phyloP scores from a whole-genome alignment of 2,113 vertebrate genomes.

The Micromys minutus region DNA sequence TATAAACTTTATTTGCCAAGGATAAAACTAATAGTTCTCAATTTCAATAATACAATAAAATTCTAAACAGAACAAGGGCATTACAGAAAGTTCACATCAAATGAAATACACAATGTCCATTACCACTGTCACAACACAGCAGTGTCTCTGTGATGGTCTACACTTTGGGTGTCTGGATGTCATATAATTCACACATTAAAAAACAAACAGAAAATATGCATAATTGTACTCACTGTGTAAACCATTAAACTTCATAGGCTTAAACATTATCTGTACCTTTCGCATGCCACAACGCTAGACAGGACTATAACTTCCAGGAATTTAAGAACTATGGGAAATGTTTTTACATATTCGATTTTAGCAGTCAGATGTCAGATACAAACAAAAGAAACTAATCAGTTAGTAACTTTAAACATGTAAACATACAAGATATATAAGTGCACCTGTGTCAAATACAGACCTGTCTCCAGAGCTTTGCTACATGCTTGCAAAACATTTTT shows the following conservation, averaged over 20 bases:
- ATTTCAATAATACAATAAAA: conserved; percentile 53
- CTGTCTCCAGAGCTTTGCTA: background rate
- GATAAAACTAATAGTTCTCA: background rate
- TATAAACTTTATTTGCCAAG: conserved; percentile 48
- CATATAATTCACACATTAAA: conserved; percentile 40
- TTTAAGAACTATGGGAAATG: conserved; percentile 18
- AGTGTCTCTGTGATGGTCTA: conserved; percentile 2
- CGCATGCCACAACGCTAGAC: background rate
- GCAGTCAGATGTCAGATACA: conserved; percentile 35
- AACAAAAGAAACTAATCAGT: conserved; percentile 14
- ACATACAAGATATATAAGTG: background rate
- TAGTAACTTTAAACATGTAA: background rate
- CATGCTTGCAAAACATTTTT: conserved; percentile 7
- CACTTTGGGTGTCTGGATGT: background rate
- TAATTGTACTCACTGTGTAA: background rate
- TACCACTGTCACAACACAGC: background rate
- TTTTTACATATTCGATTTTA: conserved; percentile 1
- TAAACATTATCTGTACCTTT: background rate
- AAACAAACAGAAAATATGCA: background rate
- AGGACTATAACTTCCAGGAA: background rate
- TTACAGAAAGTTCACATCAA: conserved; percentile 34
- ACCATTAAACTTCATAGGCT: conserved; percentile 28
- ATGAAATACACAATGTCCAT: background rate
- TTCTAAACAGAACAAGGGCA: conserved; percentile 35
- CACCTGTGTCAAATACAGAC: background rate